These are phyloP conservation scores for Craterocephalus amniculus DNA, from an alignment of 2,797 vertebrate genomes.

Conservation along the genomic window DNA sequence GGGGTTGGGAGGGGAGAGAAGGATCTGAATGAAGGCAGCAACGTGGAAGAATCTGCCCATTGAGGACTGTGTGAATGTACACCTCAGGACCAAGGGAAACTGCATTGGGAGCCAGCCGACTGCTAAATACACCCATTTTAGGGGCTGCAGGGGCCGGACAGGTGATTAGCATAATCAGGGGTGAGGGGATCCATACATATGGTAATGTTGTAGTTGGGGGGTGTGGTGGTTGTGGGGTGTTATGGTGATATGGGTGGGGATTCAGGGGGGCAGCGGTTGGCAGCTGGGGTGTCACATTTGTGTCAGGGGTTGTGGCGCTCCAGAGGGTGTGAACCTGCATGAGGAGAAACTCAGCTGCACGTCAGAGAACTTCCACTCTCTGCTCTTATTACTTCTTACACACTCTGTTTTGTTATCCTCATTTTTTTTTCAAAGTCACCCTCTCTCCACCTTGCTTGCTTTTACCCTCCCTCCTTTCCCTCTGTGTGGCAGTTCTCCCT, in stretches of 20 bases:
- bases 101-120: constrained; percentile 98
- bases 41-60: constrained; percentile 99
- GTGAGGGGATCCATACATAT: constrained; percentile 95
- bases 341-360: constrained; percentile 90
- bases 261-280: constrained; percentile 85
- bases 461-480: constrained; percentile 28
- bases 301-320: constrained; percentile 88
- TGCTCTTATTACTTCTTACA: constrained; percentile 54
- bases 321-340: constrained; percentile 22
- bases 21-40: constrained; percentile 98
- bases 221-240: constrained; percentile 36
- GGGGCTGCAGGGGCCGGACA: constrained; percentile 93
- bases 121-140: constrained; percentile 99
- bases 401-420: constrained; percentile 21
- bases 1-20: constrained; percentile 63
- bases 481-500: constrained; percentile 46
- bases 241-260: constrained; percentile 51
- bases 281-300: constrained; percentile 98
- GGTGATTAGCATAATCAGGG: constrained; percentile 99
- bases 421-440: background rate
- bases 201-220: constrained; percentile 86
- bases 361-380: constrained; percentile 87
- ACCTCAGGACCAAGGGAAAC: constrained; percentile 97
- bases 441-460: constrained; percentile 27
- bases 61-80: constrained; percentile 97